Percentiles rank a stretch among this genome's conserved stretches.
phyloP scores from a whole-genome alignment of 2,888 invertebrate species.

The Dicyrtomina minuta region DNA sequence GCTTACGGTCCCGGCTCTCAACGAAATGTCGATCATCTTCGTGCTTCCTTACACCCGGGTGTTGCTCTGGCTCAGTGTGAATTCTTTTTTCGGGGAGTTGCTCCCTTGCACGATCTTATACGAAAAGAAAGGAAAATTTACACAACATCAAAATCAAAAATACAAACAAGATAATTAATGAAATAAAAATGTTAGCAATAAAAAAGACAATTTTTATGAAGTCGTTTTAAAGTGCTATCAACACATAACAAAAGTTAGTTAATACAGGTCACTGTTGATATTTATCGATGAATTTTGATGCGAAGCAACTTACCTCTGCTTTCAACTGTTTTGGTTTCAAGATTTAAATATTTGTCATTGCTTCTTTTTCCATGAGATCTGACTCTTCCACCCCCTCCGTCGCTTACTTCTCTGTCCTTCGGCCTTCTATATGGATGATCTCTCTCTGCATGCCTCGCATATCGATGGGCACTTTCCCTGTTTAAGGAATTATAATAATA shows the following conservation, averaged over 20 bases:
- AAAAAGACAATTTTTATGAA: no score
- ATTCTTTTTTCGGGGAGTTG: constrained; percentile 59
- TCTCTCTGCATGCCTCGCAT: background rate
- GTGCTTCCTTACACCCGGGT: no score
- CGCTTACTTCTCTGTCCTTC: background rate
- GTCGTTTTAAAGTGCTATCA: no score
- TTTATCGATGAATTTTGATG: no score
- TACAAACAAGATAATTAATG: no score
- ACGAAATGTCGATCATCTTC: constrained; percentile 57
- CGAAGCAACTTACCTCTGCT: background rate
- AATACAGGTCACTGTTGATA: no score
- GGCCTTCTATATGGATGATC: background rate
- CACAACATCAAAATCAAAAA: no score
- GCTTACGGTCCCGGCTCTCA: constrained; percentile 54
- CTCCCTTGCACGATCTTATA: background rate
- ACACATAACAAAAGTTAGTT: no score
- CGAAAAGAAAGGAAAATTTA: no score
- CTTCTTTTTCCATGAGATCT: constrained; percentile 33
- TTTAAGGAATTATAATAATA: no score
- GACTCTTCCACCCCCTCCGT: constrained; percentile 6
- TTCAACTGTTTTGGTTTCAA: background rate
- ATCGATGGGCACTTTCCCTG: constrained; percentile 29
- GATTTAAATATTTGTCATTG: constrained; percentile 12
- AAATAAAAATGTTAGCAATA: no score
- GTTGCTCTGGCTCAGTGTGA: constrained; percentile 58